A percentile compares a stretch with the other conserved stretches of the same genome.
phyloP scores from a whole-genome alignment of 2,888 invertebrate genomes.

The Halictus quadricinctus region DNA sequence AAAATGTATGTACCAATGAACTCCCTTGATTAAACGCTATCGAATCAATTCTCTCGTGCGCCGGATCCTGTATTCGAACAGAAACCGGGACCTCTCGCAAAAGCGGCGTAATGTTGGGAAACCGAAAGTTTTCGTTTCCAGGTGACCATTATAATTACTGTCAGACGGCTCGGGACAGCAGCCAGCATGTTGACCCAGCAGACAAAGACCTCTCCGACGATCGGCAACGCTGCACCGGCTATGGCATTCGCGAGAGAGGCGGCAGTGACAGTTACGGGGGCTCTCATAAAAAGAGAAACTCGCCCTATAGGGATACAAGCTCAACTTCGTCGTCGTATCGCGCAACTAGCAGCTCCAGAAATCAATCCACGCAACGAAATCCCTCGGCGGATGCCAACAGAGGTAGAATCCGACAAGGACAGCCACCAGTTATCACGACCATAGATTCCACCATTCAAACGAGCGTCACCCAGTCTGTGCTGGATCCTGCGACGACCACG shows the following conservation, averaged over 20 bases:
- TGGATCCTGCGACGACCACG: not conserved
- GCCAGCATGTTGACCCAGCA: not conserved
- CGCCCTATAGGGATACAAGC: not conserved
- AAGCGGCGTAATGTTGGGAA: slow-evolving; percentile 3
- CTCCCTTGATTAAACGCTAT: not conserved
- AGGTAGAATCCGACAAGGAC: not conserved
- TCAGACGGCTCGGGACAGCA: not conserved
- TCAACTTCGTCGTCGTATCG: not conserved
- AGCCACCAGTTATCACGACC: not conserved
- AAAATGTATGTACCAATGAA: slow-evolving; percentile 14
- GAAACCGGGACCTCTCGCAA: not conserved
- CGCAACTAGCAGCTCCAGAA: not conserved
- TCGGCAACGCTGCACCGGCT: not conserved
- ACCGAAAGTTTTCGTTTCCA: slow-evolving; percentile 30
- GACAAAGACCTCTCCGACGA: not conserved
- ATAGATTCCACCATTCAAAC: slow-evolving; percentile 33
- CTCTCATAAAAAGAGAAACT: not conserved
- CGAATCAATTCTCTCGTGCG: not conserved
- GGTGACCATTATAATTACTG: slow-evolving; percentile 15
- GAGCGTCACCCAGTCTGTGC: not conserved
- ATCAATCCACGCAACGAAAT: not conserved
- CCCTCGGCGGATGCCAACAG: not conserved
- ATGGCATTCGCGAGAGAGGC: slow-evolving; percentile 44
- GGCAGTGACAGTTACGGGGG: slow-evolving; percentile 43
- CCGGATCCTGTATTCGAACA: not conserved